Conservation (phyloP, 2,113 vertebrate species). For the Mus musculus region GRCm39 chr8:93252001-93252500, state of each 20-base stretch:
- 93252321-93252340: accelerated
- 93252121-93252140: not conserved
- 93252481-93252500: not conserved
- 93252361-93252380: not conserved
- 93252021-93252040: not conserved
- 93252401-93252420: not conserved
- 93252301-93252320: not conserved
- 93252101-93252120: not conserved
- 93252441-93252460: not conserved
- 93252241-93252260: not conserved
- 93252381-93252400: not conserved
- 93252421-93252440: not conserved
- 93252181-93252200: not conserved
- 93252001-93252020: not conserved
- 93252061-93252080: not conserved
- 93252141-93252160: not conserved
- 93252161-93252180: not conserved
- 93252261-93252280: accelerated
- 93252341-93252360: too few relatives aligned
- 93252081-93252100: not conserved
- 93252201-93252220: not conserved
- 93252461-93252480: not conserved
- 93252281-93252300: not conserved
- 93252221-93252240: not conserved
- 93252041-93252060: not conserved